Percentiles rank a stretch among this genome's conserved stretches.
These are phyloP conservation scores for Portevinia maculata DNA, from an alignment of 2,888 invertebrate genomes.

Conservation along the genomic window DNA sequence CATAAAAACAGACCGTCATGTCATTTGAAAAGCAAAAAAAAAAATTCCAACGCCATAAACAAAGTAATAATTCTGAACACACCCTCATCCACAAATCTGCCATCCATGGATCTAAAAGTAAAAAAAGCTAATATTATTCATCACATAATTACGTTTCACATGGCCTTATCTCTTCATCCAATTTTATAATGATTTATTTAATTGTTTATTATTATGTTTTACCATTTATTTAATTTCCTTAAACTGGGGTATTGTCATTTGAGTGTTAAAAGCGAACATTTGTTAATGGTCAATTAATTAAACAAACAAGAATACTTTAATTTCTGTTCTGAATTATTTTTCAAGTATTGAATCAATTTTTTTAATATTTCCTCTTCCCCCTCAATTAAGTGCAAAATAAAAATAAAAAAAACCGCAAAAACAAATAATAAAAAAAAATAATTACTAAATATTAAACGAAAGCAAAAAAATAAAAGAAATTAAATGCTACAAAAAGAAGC, in stretches of 20 bases:
- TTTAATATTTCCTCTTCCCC: neutral
- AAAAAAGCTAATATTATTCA: constrained; percentile 11
- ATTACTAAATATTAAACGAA: constrained; percentile 10
- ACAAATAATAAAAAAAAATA: constrained; percentile 16
- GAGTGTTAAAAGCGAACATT: constrained; percentile 37
- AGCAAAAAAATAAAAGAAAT: neutral
- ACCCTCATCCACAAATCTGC: constrained; percentile 27
- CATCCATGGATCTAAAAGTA: constrained; percentile 10
- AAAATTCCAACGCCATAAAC: neutral
- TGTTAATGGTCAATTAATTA: constrained; percentile 50
- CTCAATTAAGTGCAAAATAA: constrained; percentile 36
- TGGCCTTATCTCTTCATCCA: constrained; percentile 15
- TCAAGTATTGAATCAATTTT: constrained; percentile 53
- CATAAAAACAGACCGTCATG: no score
- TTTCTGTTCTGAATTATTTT: constrained; percentile 8
- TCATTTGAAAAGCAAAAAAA: neutral
- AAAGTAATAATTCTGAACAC: neutral
- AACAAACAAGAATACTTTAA: constrained; percentile 21
- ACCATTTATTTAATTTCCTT: neutral
- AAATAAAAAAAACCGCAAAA: constrained; percentile 39
- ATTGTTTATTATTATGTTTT: constrained; percentile 13
- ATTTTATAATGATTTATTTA: constrained; percentile 17
- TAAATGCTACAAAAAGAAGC: constrained; percentile 12
- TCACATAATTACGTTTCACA: constrained; percentile 19
- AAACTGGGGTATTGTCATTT: constrained; percentile 45